phyloP scores from a whole-genome alignment of 1,140 invertebrate genomes.

The Hydropsyche tenuis region DNA sequence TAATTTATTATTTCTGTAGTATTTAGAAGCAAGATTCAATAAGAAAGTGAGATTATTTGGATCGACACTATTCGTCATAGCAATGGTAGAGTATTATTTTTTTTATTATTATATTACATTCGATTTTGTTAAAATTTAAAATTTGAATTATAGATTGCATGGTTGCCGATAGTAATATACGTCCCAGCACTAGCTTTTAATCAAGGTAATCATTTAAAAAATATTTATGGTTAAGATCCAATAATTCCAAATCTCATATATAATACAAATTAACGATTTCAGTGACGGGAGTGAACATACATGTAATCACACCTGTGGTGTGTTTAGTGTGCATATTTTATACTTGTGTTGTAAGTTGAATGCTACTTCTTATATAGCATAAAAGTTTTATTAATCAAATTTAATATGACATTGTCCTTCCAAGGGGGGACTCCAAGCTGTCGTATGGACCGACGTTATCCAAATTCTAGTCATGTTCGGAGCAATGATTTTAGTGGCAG shows the following conservation, averaged over 20 bases:
- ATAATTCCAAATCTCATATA: neutral
- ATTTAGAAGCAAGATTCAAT: slow-evolving; percentile 81
- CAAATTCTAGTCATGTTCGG: slow-evolving; percentile 86
- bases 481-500: slow-evolving; percentile 78
- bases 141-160: slow-evolving; percentile 66
- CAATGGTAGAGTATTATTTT: slow-evolving; percentile 67
- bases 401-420: slow-evolving; percentile 46
- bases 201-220: slow-evolving; percentile 65
- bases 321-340: slow-evolving; percentile 92
- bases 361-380: neutral
- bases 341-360: slow-evolving; percentile 79
- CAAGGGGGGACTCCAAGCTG: slow-evolving; percentile 90
- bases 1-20: slow-evolving; percentile 63
- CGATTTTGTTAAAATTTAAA: slow-evolving; percentile 68
- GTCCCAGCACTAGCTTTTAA: slow-evolving; percentile 78
- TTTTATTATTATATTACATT: slow-evolving; percentile 62
- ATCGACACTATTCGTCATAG: slow-evolving; percentile 73
- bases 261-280: slow-evolving; percentile 30
- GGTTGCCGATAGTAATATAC: slow-evolving; percentile 76
- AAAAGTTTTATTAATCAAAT: neutral
- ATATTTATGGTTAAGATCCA: neutral
- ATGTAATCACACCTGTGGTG: slow-evolving; percentile 81
- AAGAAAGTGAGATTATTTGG: slow-evolving; percentile 74
- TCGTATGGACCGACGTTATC: slow-evolving; percentile 93
- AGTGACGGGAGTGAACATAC: slow-evolving; percentile 88